A percentile compares a stretch with the other conserved stretches of the same genome.
Conservation (phyloP, 2,797 vertebrate genomes). For the Acanthopagrus latus region DNA sequence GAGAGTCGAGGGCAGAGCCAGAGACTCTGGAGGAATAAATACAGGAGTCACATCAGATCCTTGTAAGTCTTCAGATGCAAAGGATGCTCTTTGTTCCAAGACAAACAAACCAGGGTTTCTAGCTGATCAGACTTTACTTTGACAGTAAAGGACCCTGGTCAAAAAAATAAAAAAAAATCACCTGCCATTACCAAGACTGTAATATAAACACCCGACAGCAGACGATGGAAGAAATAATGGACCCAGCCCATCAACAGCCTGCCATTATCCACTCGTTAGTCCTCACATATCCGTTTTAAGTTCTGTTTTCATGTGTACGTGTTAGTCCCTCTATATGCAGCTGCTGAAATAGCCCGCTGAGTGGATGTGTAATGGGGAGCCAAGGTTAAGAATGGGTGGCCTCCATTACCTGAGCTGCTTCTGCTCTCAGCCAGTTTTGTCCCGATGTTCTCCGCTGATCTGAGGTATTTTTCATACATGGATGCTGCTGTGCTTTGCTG, state of each 20-base stretch:
- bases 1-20: too few species aligned
- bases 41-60: too few species aligned
- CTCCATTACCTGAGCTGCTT: constrained; percentile 70
- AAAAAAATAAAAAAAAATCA: constrained; percentile 52
- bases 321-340: constrained; percentile 55
- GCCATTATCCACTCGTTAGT: constrained; percentile 75
- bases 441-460: constrained; percentile 42
- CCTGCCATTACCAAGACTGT: constrained; percentile 39
- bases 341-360: constrained; percentile 72
- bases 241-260: constrained; percentile 58
- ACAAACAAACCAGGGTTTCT: constrained; percentile 29
- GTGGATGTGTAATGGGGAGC: constrained; percentile 70
- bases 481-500: background rate
- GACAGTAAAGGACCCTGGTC: constrained; percentile 16
- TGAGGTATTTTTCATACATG: constrained; percentile 30
- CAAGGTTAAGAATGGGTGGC: constrained; percentile 71
- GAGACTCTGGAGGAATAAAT: too few species aligned
- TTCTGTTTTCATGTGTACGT: constrained; percentile 59
- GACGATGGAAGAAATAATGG: constrained; percentile 73
- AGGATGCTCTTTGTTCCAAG: background rate
- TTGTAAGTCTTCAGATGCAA: background rate
- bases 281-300: constrained; percentile 62
- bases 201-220: constrained; percentile 52
- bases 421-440: constrained; percentile 50
- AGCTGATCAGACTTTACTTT: background rate